These are phyloP conservation scores for Pinctada fucata DNA, from an alignment of 2,888 invertebrate genomes.

Conservation along the genomic window DNA sequence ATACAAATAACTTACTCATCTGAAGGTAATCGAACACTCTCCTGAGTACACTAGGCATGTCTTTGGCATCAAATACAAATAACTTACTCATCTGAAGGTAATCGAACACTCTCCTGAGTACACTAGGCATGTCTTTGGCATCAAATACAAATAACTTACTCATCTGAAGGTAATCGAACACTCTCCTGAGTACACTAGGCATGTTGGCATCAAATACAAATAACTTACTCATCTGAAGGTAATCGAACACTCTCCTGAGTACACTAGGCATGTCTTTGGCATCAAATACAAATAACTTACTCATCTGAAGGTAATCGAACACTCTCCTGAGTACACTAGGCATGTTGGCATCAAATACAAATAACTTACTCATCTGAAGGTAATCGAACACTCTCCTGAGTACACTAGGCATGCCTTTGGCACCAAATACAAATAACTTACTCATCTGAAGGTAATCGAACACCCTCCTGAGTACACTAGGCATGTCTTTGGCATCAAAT, in stretches of 20 bases:
- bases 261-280: no score
- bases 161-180: no score
- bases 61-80: constrained; percentile 1
- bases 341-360: no score
- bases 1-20: constrained; percentile 22
- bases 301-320: no score
- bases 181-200: no score
- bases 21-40: constrained; percentile 30
- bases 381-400: constrained; percentile 25
- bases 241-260: no score
- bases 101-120: constrained; percentile 20
- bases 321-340: no score
- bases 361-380: constrained; percentile 33
- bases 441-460: constrained; percentile 36
- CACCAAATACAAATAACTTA: constrained; percentile 10
- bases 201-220: no score
- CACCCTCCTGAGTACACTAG: constrained; percentile 6
- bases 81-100: constrained; percentile 36
- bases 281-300: no score
- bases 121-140: background rate
- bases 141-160: background rate
- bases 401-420: constrained; percentile 3
- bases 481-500: constrained; percentile 16
- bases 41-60: constrained; percentile 11
- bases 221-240: background rate